A percentile compares a stretch with the other conserved stretches of the same genome.
phyloP scores from a whole-genome alignment of 1,140 invertebrate genomes.

The Frieseomelitta varia region DNA sequence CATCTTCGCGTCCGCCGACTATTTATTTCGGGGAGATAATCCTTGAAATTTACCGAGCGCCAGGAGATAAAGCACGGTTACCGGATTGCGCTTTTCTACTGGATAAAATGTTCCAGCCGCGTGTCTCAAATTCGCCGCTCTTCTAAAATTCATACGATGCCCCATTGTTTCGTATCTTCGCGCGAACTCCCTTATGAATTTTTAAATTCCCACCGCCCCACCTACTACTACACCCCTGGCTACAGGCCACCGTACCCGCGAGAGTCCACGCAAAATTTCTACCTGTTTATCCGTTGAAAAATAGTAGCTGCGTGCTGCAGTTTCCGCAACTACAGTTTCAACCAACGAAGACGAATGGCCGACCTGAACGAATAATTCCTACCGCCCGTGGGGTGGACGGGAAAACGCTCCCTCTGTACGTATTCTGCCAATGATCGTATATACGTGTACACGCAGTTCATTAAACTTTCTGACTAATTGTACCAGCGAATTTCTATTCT shows the following conservation, averaged over 20 bases:
- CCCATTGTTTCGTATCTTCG: conserved; percentile 52
- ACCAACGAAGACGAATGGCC: conserved; percentile 38
- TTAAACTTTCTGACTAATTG: no score
- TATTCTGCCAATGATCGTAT: conserved; percentile 1
- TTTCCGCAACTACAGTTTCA: conserved; percentile 22
- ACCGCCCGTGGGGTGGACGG: not conserved
- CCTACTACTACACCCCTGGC: not conserved
- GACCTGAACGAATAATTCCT: conserved; percentile 32
- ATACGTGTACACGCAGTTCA: no score
- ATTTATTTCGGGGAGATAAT: conserved; percentile 21
- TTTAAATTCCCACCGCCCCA: conserved; percentile 16
- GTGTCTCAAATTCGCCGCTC: conserved; percentile 51
- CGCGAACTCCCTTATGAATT: conserved; percentile 48
- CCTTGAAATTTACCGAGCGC: conserved; percentile 36
- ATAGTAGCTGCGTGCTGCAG: conserved; percentile 40
- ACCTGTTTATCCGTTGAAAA: conserved; percentile 52
- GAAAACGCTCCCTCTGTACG: conserved; percentile 1
- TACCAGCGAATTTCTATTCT: no score
- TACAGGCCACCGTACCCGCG: conserved; percentile 15
- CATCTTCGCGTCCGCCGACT: conserved; percentile 29
- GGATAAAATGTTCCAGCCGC: conserved; percentile 43
- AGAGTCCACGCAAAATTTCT: conserved; percentile 46
- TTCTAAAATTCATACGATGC: conserved; percentile 50
- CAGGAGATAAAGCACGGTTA: conserved; percentile 48
- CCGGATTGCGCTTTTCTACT: conserved; percentile 39